These are phyloP conservation scores for Setipinna tenuifilis DNA, from an alignment of 2,797 vertebrate genomes.

Conservation along the genomic window DNA sequence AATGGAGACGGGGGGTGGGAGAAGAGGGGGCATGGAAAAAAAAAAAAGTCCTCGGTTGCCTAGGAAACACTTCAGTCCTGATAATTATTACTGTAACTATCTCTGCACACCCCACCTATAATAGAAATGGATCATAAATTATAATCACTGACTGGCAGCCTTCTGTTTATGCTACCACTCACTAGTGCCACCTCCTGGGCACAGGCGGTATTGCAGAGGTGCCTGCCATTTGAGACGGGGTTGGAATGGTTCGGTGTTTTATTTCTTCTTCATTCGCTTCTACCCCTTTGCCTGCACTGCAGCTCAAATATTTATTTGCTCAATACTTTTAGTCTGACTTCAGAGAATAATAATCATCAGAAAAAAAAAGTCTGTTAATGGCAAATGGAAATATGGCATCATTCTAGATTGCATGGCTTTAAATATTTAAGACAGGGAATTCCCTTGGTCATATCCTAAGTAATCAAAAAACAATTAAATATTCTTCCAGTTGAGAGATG, in stretches of 20 bases:
- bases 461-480: slow-evolving; percentile 87
- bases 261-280: slow-evolving; percentile 38
- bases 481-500: slow-evolving; percentile 79
- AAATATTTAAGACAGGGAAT: slow-evolving; percentile 85
- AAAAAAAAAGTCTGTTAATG: slow-evolving; percentile 72
- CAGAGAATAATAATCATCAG: slow-evolving; percentile 72
- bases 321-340: slow-evolving; percentile 66
- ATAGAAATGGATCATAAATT: slow-evolving; percentile 98
- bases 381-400: slow-evolving; percentile 78
- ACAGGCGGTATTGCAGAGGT: slow-evolving; percentile 44
- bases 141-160: slow-evolving; percentile 90
- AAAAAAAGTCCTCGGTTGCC: slow-evolving; percentile 81
- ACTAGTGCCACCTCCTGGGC: slow-evolving; percentile 85
- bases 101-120: slow-evolving; percentile 98
- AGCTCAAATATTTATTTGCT: slow-evolving; percentile 60
- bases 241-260: slow-evolving; percentile 28
- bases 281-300: slow-evolving; percentile 55
- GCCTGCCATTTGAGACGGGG: not conserved
- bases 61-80: slow-evolving; percentile 95
- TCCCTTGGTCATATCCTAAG: slow-evolving; percentile 79
- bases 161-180: slow-evolving; percentile 72
- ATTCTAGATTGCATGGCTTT: slow-evolving; percentile 74
- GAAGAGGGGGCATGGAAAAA: slow-evolving; percentile 52
- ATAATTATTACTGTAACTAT: slow-evolving; percentile 99
- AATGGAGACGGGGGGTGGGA: slow-evolving; percentile 64